phyloP scores from a whole-genome alignment of 1,140 invertebrate species.

The Latrodectus geometricus region DNA sequence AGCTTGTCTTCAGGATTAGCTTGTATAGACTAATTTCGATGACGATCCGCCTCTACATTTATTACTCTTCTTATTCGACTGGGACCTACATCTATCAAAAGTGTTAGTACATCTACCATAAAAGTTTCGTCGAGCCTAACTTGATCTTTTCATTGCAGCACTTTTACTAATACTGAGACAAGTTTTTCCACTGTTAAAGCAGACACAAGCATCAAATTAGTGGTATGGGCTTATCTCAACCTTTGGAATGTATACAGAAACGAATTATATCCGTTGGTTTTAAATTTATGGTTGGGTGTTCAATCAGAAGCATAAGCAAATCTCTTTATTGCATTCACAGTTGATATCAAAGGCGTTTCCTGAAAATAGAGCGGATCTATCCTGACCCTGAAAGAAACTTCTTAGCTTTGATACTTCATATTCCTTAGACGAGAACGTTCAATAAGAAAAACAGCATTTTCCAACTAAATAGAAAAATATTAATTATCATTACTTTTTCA shows the following conservation, averaged over 20 bases:
- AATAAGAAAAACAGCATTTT: neutral
- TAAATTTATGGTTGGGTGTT: neutral
- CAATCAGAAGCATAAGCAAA: neutral
- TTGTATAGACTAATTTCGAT: too few species aligned
- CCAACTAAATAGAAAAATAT: constrained; percentile 1
- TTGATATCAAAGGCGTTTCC: too few species aligned
- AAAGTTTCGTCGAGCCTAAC: neutral
- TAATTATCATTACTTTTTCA: too few species aligned
- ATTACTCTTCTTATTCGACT: too few species aligned
- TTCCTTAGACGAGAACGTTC: neutral
- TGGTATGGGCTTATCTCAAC: constrained; percentile 10
- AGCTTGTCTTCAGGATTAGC: too few species aligned
- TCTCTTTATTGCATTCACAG: neutral
- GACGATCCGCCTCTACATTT: too few species aligned
- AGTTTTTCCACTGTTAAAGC: neutral
- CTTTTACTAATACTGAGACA: neutral
- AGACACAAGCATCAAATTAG: neutral
- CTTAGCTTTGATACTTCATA: neutral
- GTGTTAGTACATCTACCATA: neutral
- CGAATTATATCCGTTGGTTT: neutral
- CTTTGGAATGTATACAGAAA: neutral
- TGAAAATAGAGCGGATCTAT: neutral
- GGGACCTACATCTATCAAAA: neutral
- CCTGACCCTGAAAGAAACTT: neutral
- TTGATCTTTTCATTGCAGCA: neutral